These are phyloP conservation scores for Maccullochella peelii DNA, from an alignment of 2,113 vertebrate genomes.

Conservation along the genomic window DNA sequence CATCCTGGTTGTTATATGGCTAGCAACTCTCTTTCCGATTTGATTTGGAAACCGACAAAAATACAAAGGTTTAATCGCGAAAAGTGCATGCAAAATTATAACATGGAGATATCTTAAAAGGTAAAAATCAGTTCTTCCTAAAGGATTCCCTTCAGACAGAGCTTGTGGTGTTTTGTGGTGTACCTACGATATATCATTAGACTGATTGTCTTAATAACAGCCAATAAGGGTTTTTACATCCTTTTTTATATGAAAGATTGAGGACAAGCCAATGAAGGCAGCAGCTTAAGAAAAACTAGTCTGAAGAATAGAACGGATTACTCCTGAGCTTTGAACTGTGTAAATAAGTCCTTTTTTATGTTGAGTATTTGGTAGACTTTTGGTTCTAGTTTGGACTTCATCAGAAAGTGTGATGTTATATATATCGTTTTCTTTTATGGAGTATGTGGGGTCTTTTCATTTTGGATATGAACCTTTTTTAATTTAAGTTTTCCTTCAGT, in stretches of 20 bases:
- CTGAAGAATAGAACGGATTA: conserved; percentile 87
- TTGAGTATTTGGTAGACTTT: conserved; percentile 81
- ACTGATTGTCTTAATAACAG: conserved; percentile 90
- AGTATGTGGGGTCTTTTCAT: conserved; percentile 86
- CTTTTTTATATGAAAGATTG: conserved; percentile 79
- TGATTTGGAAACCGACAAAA: conserved; percentile 84
- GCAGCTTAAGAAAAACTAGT: conserved; percentile 69
- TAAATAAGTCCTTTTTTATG: conserved; percentile 93
- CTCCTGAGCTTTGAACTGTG: conserved; percentile 95
- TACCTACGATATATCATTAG: conserved; percentile 93
- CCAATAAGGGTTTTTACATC: conserved; percentile 85
- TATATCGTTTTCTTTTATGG: conserved; percentile 66
- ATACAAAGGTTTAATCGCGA: conserved; percentile 79
- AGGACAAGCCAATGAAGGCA: conserved; percentile 68
- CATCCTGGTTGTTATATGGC: conserved; percentile 87
- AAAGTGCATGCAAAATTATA: conserved; percentile 85
- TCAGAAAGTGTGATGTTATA: conserved; percentile 85
- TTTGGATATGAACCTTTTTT: conserved; percentile 67
- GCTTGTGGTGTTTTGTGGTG: conserved; percentile 96
- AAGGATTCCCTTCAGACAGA: conserved; percentile 94
- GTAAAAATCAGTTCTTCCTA: conserved; percentile 97
- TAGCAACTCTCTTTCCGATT: conserved; percentile 88
- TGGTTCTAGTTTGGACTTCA: conserved; percentile 82
- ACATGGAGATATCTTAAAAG: conserved; percentile 82
- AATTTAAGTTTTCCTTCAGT: conserved; percentile 84